phyloP scores from a whole-genome alignment of 2,888 invertebrate species.

The Mantis religiosa region DNA sequence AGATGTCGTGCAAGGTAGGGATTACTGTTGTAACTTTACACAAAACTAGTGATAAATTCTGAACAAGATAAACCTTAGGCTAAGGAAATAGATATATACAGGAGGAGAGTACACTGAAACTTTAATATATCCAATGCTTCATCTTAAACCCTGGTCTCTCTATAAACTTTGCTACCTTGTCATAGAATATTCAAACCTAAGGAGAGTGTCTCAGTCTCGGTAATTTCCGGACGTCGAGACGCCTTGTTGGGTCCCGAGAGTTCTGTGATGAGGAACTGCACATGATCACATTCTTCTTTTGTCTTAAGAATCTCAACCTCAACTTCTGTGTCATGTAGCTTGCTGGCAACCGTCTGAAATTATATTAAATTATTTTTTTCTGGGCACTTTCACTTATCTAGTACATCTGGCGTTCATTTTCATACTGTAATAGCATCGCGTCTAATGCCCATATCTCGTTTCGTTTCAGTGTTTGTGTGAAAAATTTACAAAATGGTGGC shows the following conservation, averaged over 20 bases:
- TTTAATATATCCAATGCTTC: neutral
- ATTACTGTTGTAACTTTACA: no score
- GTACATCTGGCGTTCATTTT: neutral
- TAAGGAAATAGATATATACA: no score
- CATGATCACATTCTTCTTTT: constrained; percentile 85
- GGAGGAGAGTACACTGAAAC: no score
- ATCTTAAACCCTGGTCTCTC: neutral
- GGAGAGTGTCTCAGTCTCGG: constrained; percentile 67
- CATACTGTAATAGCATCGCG: neutral
- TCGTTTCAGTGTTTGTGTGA: no score
- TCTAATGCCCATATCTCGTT: no score
- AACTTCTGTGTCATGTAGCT: constrained; percentile 88
- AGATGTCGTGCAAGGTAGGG: no score
- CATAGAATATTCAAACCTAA: constrained; percentile 49
- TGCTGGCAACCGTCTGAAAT: constrained; percentile 83
- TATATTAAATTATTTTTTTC: neutral
- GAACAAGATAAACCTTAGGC: no score
- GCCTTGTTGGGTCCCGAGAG: constrained; percentile 63
- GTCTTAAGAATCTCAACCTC: constrained; percentile 86
- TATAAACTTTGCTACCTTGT: neutral
- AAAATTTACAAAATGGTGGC: no score
- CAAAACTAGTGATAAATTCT: no score
- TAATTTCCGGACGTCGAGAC: constrained; percentile 62
- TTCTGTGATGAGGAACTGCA: constrained; percentile 88
- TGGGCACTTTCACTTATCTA: neutral